phyloP scores from a whole-genome alignment of 1,140 invertebrate species.

The Drosophila ananassae region DNA sequence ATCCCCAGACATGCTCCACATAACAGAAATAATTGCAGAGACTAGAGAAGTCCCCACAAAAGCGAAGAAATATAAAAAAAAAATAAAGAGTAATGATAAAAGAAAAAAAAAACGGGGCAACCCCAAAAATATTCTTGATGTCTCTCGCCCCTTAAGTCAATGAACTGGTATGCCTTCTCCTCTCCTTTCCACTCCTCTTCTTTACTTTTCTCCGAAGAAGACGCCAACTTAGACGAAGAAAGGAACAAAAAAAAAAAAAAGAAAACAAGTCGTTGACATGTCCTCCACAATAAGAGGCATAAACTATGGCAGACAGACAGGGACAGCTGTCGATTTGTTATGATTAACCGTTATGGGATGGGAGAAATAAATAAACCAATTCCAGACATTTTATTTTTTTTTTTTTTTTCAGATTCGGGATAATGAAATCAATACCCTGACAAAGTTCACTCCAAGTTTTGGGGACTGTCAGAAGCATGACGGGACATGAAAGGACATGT shows the following conservation, averaged over 20 bases:
- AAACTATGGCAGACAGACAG: conserved; percentile 9
- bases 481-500: neutral
- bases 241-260: conserved; percentile 19
- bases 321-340: conserved; percentile 64
- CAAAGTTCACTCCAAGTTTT: no score
- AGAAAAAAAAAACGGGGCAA: neutral
- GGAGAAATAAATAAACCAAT: neutral
- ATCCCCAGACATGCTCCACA: neutral
- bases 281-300: conserved; percentile 29
- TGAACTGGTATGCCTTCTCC: neutral
- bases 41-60: no score
- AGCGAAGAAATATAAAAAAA: no score
- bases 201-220: neutral
- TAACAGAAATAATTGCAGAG: neutral
- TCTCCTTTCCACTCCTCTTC: neutral
- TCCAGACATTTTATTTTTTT: conserved; percentile 5
- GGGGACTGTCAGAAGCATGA: no score
- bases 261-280: conserved; percentile 68
- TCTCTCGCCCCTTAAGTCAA: neutral
- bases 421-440: conserved; percentile 56
- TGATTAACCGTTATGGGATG: conserved; percentile 65
- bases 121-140: neutral
- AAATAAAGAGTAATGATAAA: neutral
- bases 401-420: neutral
- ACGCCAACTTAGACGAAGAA: neutral